These are phyloP conservation scores for Centruroides vittatus DNA, from an alignment of 1,140 invertebrate species.

Conservation along the genomic window DNA sequence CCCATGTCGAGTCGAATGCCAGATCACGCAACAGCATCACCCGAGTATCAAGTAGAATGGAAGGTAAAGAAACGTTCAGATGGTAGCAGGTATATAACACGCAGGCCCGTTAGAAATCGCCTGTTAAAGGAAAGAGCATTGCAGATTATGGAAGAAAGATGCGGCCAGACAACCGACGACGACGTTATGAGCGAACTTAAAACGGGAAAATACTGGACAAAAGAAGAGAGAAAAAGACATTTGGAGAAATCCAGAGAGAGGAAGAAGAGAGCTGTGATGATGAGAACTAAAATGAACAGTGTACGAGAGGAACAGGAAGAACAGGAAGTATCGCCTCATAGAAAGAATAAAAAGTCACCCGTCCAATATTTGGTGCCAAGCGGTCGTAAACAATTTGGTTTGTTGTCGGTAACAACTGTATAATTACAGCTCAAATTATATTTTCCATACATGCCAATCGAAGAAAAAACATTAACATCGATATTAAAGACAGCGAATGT, in stretches of 20 bases:
- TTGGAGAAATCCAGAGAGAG: conserved; percentile 50
- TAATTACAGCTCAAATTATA: too few species aligned
- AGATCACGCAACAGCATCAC: background rate
- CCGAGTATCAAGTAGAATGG: conserved; percentile 46
- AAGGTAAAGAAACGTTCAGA: conserved; percentile 63
- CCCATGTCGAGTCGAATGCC: background rate
- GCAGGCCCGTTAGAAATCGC: conserved; percentile 50
- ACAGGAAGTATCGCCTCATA: conserved; percentile 7
- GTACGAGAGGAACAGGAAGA: conserved; percentile 10
- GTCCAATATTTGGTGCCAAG: too few species aligned
- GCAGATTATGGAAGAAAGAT: conserved; percentile 49
- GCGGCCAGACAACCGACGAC: conserved; percentile 62
- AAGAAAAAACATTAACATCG: too few species aligned
- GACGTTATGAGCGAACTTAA: conserved; percentile 68
- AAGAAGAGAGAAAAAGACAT: conserved; percentile 61
- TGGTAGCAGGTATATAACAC: conserved; percentile 60
- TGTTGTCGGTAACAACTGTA: too few species aligned
- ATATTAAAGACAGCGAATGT: too few species aligned
- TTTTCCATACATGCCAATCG: too few species aligned
- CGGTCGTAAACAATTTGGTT: too few species aligned
- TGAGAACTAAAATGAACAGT: conserved; percentile 11
- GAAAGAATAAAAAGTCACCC: background rate
- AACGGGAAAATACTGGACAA: conserved; percentile 62
- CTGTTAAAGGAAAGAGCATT: conserved; percentile 51
- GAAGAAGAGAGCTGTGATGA: conserved; percentile 32